A percentile compares a stretch with the other conserved stretches of the same genome.
phyloP scores from a whole-genome alignment of 23 tunicate species.

The Ciona savignyi region DNA sequence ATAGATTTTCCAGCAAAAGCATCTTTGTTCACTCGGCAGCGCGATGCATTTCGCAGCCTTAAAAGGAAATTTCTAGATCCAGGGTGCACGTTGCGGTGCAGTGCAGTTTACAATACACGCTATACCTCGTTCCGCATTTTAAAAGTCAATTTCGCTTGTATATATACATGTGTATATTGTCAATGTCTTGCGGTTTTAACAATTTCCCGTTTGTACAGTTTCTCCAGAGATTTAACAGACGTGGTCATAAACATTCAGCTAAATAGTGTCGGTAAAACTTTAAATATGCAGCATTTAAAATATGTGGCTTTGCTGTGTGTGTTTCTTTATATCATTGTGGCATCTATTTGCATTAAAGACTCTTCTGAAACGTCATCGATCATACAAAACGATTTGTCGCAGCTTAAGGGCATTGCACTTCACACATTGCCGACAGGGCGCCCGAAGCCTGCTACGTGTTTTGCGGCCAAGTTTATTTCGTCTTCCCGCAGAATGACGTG shows the following conservation, averaged over 20 bases:
- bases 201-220: no score
- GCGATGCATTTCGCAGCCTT: background rate
- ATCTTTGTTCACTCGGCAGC: background rate
- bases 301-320: no score
- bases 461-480: background rate
- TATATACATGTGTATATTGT: no score
- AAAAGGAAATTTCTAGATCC: background rate
- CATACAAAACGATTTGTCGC: background rate
- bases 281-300: no score
- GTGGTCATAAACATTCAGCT: no score
- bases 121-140: background rate
- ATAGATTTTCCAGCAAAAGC: background rate
- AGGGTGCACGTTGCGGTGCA: background rate
- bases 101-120: background rate
- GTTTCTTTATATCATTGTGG: no score
- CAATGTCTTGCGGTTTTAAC: no score
- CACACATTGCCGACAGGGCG: background rate
- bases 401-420: background rate
- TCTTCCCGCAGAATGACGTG: background rate
- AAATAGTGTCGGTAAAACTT: no score
- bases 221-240: no score
- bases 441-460: background rate
- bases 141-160: no score
- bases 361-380: no score
- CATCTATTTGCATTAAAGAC: no score